phyloP scores from a whole-genome alignment of 2,888 invertebrate genomes.

The Epistrophella euchroma region DNA sequence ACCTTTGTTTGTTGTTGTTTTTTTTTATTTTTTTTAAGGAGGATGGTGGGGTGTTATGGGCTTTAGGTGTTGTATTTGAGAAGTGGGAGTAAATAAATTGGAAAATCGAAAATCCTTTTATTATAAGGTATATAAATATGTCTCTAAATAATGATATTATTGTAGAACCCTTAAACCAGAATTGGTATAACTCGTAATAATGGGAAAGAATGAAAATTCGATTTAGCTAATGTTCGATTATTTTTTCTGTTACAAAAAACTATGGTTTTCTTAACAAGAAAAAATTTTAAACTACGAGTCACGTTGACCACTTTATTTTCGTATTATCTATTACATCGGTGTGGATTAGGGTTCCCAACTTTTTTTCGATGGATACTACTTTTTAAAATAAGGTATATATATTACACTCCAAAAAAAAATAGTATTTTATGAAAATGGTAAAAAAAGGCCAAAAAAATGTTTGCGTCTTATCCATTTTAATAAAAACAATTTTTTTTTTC shows the following conservation, averaged over 20 bases:
- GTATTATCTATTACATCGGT: not conserved
- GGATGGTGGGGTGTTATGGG: not conserved
- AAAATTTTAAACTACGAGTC: not conserved
- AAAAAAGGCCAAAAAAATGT: no score
- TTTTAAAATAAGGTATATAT: no score
- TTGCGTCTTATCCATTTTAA: no score
- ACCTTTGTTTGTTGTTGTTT: constrained; percentile 1
- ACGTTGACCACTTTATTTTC: not conserved
- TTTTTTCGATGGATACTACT: no score
- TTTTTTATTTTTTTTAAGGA: not conserved
- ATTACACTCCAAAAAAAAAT: no score
- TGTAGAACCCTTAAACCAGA: constrained; percentile 46
- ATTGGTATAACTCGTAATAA: constrained; percentile 30
- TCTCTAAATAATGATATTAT: not conserved
- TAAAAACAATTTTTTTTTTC: no score
- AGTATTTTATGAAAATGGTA: no score
- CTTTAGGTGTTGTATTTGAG: not conserved
- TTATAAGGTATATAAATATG: constrained; percentile 11
- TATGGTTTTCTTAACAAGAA: not conserved
- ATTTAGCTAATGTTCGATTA: constrained; percentile 17
- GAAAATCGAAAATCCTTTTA: constrained; percentile 55
- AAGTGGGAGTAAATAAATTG: constrained; percentile 29
- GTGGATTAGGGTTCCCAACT: no score
- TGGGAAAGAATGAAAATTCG: constrained; percentile 65
- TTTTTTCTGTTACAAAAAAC: not conserved